A percentile compares a stretch with the other conserved stretches of the same genome.
These are phyloP conservation scores for Selenia dentaria DNA, from an alignment of 2,888 invertebrate species.

Conservation along the genomic window DNA sequence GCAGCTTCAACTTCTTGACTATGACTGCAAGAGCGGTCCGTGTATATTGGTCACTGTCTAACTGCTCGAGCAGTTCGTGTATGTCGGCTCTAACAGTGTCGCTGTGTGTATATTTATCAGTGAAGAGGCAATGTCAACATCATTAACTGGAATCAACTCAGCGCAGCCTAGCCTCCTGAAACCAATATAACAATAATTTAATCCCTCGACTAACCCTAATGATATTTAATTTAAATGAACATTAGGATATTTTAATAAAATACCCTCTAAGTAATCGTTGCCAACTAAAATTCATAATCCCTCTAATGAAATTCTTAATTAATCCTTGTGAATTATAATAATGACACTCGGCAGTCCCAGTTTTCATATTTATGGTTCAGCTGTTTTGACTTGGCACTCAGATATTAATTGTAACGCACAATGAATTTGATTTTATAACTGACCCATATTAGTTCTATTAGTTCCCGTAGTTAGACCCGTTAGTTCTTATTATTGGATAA, in stretches of 20 bases:
- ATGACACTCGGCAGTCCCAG: constrained; percentile 12
- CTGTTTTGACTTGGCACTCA: neutral
- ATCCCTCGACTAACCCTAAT: neutral
- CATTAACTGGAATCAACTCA: neutral
- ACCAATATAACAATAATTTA: neutral
- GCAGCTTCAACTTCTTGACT: too few relatives aligned
- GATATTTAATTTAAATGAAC: too few relatives aligned
- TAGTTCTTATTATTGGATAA: too few relatives aligned
- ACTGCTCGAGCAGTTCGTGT: too few relatives aligned
- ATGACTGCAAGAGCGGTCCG: too few relatives aligned
- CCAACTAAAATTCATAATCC: constrained; percentile 1
- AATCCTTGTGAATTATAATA: constrained; percentile 16
- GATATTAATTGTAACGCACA: neutral
- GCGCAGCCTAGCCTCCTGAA: neutral
- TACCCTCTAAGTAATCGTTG: neutral
- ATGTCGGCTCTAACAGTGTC: too few relatives aligned
- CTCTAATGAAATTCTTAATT: constrained; percentile 13
- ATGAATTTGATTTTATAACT: too few relatives aligned
- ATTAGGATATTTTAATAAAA: too few relatives aligned
- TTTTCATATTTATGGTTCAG: constrained; percentile 6
- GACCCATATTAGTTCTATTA: too few relatives aligned
- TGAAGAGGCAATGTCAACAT: neutral
- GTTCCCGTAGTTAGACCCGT: too few relatives aligned
- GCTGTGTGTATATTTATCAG: too few relatives aligned
- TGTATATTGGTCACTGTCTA: too few relatives aligned